Base-by-base conservation (phyloP, 1,140 invertebrate genomes). In the Drosophila mayri region DNA sequence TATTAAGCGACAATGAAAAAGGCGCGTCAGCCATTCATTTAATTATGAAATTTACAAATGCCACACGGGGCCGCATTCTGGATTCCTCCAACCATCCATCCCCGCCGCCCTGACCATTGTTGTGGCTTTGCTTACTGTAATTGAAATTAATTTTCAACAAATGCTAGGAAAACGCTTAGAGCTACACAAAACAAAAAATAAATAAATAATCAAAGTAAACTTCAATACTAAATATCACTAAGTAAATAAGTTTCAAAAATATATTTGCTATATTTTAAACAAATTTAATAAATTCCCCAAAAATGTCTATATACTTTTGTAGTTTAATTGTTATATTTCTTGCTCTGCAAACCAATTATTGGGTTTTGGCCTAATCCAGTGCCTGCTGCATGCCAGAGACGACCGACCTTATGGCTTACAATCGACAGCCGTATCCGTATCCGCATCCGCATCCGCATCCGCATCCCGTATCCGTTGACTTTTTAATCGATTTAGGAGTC, bases 401-500 rank as follows among this genome's bases (percentile, higher is more conserved):
- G 54, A 20, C 57, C 59, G 37, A 38, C 70, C 74, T 43, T 41
- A 25, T 62, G 62, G 28, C 62, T 79, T 57, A 60, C 40, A 73
- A 73, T 72, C 68, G 32, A 41, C 43, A 79, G 10, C 32, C 59
- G 20, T 32, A 73, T 58, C 63, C 60, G 40, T 16, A 32, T 50
- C 57, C 66, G 22, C 18, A 5, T 14, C 20, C 49, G 28, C 8
- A 30, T 30, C 7, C 28, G 28, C 28, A 28, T 28, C 28, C 28
- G 7, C 2, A 8, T 30, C 28, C 28, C 28, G 40, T n/a, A 25
- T 59, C 57, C 66, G 83, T 79, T 84, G 78, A 84, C 85, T 88
- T 81, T 90, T 90, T 81, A 90, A 90, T 79, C 85, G 85, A 88
- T 90, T 90, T 79, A 79, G 68, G 66, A 83, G 54, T 38, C 62